Base-by-base conservation (phyloP, 2,888 invertebrate genomes). In the Mythimna ferrago region DNA sequence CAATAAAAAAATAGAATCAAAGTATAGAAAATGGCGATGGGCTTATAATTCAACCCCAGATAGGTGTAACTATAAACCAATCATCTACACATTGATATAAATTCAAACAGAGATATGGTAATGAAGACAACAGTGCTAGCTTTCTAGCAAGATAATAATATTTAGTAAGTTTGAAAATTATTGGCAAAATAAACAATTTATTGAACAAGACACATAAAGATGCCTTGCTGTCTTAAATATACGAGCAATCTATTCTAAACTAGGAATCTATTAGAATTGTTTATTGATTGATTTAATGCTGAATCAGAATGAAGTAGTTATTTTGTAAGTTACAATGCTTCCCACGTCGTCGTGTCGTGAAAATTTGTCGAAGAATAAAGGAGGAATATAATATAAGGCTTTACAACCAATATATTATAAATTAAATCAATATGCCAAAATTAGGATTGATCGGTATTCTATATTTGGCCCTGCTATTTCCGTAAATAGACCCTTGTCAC, bases 91-190 rank as follows among this genome's bases (percentile, higher is more conserved):
- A 58, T 66, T 71, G 35, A 64, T 78, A 70, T 67, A 68, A 76
- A 81, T 65, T 63, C 35, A 57, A 67, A 70, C 64, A 66, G 54
- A 21, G 11, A 56, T 76, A 80, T 73, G 81, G 71, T 66, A 81
- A 80, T 81, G 58, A 58, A 56, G 77, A 77, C 70, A 66, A 58
- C 65, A 63, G 26, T 54, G 35, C 60, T 32, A 64, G 66, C 67
- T 77, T 71, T 81, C 80, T 56, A 70, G 10, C 67, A 48, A 57
- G 66, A 66, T 72, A 80, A 66, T 80, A 80, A 73, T 54, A 67
- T 65, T 16, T 32, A 60, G 65, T 66, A 66, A 65, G 9, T 73
- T 65, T 63, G 70, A 57, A 81, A 76, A 70, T 81, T 76, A 44
- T 73, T 57, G 16, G 58, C 53, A 35, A 62, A 51, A 71, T 75